phyloP scores from a whole-genome alignment of 2,797 vertebrate species.

The Ctenopoma kingsleyae region DNA sequence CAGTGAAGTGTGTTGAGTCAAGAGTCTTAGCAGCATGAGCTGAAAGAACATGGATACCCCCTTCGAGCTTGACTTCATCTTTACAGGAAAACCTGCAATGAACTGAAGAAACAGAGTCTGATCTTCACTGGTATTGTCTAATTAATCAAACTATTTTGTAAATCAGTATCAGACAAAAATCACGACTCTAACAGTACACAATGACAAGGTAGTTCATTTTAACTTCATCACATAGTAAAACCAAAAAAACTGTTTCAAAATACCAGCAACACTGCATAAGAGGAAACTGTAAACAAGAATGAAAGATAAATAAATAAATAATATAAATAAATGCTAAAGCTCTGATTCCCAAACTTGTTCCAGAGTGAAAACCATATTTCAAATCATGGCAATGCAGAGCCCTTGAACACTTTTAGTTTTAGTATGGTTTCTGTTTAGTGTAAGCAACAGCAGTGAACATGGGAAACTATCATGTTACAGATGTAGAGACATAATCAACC shows the following conservation, averaged over 20 bases:
- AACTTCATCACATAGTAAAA: no score
- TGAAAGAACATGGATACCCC: background rate
- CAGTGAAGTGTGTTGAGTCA: background rate
- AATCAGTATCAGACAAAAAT: background rate
- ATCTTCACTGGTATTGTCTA: background rate
- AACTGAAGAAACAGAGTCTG: background rate
- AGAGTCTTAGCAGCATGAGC: constrained; percentile 1
- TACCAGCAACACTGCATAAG: background rate
- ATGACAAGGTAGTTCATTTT: background rate
- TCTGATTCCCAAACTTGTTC: background rate
- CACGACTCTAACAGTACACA: background rate
- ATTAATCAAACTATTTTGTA: background rate
- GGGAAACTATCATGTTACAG: constrained; percentile 1
- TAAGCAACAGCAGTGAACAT: background rate
- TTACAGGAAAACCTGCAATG: background rate
- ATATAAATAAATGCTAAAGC: background rate
- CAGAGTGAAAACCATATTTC: background rate
- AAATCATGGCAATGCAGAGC: background rate
- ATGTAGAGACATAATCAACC: constrained; percentile 18
- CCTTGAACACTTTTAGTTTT: background rate
- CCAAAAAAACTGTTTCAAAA: no score
- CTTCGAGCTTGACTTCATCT: background rate
- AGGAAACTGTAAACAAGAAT: no score
- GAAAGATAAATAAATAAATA: background rate
- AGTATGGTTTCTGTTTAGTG: background rate